Evolutionary conservation across 2,888 invertebrate genomes (phyloP).

Genomic region (Eristalis arbustorum): DNA sequence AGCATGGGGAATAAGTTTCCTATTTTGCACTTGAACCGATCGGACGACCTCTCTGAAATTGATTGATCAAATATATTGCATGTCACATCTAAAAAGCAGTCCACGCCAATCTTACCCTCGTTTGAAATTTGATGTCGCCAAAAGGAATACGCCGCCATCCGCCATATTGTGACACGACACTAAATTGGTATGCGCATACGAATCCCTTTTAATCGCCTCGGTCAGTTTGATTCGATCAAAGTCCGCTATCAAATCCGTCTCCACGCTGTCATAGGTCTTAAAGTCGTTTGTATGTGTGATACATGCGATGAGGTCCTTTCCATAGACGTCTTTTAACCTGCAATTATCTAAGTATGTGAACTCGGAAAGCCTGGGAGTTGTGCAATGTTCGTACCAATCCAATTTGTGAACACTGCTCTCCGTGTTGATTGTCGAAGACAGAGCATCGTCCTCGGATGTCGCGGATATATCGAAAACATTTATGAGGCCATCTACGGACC

Average conservation of each 20-base stretch:
- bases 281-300: slow-evolving; percentile 87
- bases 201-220: slow-evolving; percentile 83
- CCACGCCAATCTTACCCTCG: slow-evolving; percentile 81
- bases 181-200: slow-evolving; percentile 84
- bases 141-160: slow-evolving; percentile 81
- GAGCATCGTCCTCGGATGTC: slow-evolving; percentile 88
- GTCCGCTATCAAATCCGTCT: slow-evolving; percentile 83
- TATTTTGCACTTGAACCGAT: slow-evolving; percentile 80
- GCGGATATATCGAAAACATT: slow-evolving; percentile 91
- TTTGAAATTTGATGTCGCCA: slow-evolving; percentile 85
- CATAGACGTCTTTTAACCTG: slow-evolving; percentile 77
- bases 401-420: slow-evolving; percentile 87
- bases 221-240: slow-evolving; percentile 83
- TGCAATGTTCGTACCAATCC: slow-evolving; percentile 80
- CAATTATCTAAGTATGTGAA: not conserved
- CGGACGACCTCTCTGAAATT: slow-evolving; percentile 79
- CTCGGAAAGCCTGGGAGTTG: slow-evolving; percentile 10
- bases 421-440: slow-evolving; percentile 88
- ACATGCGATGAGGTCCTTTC: slow-evolving; percentile 83
- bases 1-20: slow-evolving; percentile 82
- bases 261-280: slow-evolving; percentile 85
- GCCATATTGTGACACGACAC: slow-evolving; percentile 82
- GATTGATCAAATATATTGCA: not conserved
- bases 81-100: not conserved
- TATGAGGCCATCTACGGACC: slow-evolving; percentile 91